Evolutionary conservation across 2,888 invertebrate genomes (phyloP), one percentile per base, ranked within the genome.

Genomic region (Cerceris rybyensis): DNA sequence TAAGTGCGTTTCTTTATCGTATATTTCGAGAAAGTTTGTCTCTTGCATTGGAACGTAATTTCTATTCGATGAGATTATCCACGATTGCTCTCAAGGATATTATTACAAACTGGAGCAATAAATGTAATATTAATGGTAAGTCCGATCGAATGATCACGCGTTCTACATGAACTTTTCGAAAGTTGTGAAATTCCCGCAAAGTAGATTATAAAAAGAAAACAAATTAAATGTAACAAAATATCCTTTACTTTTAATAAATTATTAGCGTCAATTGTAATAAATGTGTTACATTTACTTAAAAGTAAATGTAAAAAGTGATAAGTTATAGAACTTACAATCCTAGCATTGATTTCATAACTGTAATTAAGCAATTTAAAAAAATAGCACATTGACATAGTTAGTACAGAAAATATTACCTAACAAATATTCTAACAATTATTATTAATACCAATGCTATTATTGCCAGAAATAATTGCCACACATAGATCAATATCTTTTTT

Each of bases 41-140:
- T 2, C 1, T 63, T 0, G 0, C 7, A 1, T 0, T 80, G 11
- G 13, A 61, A n/a, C 0, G 11, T 8, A 0, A 64, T 7, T 0
- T 68, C 6, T 52, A 16, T 0, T 42, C 68, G 1, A 0, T 69
- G 8, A 65, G 50, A 46, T 80, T 60, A n/a, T 6, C 0, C 9
- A 13, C 43, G n/a, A 7, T 80, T n/a, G 80, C 16, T 8, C 0
- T 1, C 0, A 58, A 41, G 28, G 80, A 69, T 11, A 6, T 46
- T 0, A 0, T 55, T 2, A 0, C 11, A 0, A 65, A 68, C 42
- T 58, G 55, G 57, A 39, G 71, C 8, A 11, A 16, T 9, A 72
- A 42, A 46, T 28, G 41, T 59, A 81, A 68, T 52, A 70, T 57
- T 60, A 79, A 68, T 55, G 70, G 80, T 80, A 54, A 67, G 80